phyloP scores from a whole-genome alignment of 2,113 vertebrate species.

The Laticauda laticaudata region DNA sequence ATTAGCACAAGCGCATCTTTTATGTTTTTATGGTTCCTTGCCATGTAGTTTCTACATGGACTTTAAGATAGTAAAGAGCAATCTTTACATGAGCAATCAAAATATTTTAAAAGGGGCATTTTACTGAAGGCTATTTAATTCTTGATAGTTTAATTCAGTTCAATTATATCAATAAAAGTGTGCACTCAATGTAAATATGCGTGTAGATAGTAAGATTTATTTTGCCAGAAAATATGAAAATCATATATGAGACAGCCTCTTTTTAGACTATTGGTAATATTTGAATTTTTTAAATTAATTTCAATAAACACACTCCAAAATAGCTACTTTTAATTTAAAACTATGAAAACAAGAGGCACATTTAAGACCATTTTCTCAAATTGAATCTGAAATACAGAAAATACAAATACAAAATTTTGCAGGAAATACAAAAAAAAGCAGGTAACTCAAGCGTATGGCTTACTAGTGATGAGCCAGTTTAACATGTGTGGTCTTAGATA shows the following conservation, averaged over 20 bases:
- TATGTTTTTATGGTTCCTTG: slow-evolving; percentile 35
- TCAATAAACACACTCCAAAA: background rate
- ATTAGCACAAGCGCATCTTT: background rate
- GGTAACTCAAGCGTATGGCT: background rate
- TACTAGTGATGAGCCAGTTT: background rate
- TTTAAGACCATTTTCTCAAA: background rate
- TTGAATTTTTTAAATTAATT: background rate
- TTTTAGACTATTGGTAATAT: background rate
- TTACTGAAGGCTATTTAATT: background rate
- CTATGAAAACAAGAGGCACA: background rate
- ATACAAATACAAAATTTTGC: too few species aligned
- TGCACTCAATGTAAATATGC: background rate
- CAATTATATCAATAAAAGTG: background rate
- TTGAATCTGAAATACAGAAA: background rate
- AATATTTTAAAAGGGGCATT: slow-evolving; percentile 15
- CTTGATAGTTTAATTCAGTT: background rate
- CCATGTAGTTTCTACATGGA: slow-evolving; percentile 17
- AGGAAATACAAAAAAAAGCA: background rate
- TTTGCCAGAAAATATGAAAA: background rate
- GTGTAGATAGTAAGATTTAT: background rate
- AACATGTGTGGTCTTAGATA: background rate
- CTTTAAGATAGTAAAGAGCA: slow-evolving; percentile 38
- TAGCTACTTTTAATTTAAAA: background rate
- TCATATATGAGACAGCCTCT: background rate
- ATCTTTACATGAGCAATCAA: slow-evolving; percentile 8